Evolutionary conservation across 2,888 invertebrate genomes (phyloP).

Genomic region (Melanchra persicariae): DNA sequence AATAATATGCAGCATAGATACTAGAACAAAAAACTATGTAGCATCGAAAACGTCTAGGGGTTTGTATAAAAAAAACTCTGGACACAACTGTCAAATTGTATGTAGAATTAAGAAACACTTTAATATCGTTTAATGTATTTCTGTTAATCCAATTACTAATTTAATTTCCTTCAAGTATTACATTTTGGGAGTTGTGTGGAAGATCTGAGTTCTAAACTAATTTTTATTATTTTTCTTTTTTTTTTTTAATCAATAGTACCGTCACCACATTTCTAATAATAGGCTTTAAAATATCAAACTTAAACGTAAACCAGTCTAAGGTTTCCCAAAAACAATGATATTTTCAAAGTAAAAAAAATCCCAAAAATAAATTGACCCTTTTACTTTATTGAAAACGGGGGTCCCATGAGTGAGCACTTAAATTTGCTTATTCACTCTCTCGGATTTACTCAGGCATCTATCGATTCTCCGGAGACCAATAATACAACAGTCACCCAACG

Average conservation of each 20-base stretch:
- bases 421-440: slow-evolving; percentile 23
- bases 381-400: background rate
- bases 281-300: background rate
- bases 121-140: background rate
- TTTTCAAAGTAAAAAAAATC: background rate
- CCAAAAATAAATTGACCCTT: slow-evolving; percentile 1
- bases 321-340: background rate
- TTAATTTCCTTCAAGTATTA: background rate
- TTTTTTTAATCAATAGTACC: background rate
- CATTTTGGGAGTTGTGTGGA: background rate
- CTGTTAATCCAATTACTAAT: slow-evolving; percentile 2
- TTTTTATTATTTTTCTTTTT: background rate
- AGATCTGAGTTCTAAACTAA: background rate
- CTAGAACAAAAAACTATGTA: background rate
- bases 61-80: background rate
- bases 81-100: slow-evolving; percentile 25
- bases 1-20: too few relatives aligned
- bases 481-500: slow-evolving; percentile 17
- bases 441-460: slow-evolving; percentile 12
- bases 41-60: background rate
- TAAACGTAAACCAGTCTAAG: background rate
- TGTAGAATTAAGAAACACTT: slow-evolving; percentile 10
- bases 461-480: slow-evolving; percentile 6
- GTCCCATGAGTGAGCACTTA: slow-evolving; percentile 22
- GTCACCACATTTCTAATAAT: background rate